phyloP scores from a whole-genome alignment of 2,888 invertebrate species.

The Pocota personata region DNA sequence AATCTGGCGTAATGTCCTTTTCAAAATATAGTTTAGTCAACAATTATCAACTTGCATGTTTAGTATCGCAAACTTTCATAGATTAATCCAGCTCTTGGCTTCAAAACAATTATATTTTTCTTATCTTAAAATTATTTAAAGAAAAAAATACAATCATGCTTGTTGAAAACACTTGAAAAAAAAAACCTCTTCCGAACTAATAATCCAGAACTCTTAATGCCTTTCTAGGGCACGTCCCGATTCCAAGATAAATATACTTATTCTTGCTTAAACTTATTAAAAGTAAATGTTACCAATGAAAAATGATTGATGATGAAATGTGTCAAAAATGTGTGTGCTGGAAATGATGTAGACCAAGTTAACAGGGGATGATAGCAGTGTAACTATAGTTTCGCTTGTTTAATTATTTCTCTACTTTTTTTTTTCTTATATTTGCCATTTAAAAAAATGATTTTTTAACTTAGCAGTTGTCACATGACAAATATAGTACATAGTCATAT shows the following conservation, averaged over 20 bases:
- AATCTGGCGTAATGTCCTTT: too few relatives aligned
- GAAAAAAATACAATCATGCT: constrained; percentile 21
- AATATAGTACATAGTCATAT: constrained; percentile 72
- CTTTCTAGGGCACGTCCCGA: not conserved
- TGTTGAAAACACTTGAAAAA: constrained; percentile 4
- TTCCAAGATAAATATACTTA: not conserved
- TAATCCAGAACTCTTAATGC: not conserved
- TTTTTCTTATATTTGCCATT: constrained; percentile 2
- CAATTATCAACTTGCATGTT: too few relatives aligned
- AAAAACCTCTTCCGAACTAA: not conserved
- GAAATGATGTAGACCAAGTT: constrained; percentile 7
- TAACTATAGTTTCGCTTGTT: constrained; percentile 15
- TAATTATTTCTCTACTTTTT: not conserved
- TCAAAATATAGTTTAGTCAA: too few relatives aligned
- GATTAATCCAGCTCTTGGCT: too few relatives aligned
- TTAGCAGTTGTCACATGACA: constrained; percentile 55
- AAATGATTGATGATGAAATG: constrained; percentile 53
- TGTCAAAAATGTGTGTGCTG: constrained; percentile 44
- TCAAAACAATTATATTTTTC: not conserved
- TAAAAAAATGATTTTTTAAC: not conserved
- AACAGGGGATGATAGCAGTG: constrained; percentile 21
- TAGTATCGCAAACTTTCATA: too few relatives aligned
- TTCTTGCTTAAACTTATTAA: constrained; percentile 19
- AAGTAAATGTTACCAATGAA: constrained; percentile 31
- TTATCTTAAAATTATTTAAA: not conserved